phyloP scores from a whole-genome alignment of 2,113 vertebrate species.

The Oryzias curvinotus region DNA sequence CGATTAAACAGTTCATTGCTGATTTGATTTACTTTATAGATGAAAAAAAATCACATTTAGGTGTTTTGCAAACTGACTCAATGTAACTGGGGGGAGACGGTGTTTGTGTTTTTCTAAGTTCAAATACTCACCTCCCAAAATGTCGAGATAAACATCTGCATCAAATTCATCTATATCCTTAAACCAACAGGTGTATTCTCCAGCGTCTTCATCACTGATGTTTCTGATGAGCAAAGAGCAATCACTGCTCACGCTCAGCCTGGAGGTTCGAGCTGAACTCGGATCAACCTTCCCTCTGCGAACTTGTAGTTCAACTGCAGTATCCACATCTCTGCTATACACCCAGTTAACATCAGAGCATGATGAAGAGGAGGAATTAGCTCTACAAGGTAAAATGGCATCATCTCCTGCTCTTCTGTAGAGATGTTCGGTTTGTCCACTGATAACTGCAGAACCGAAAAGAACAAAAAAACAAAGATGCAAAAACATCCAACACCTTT shows the following conservation, averaged over 20 bases:
- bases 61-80: too few relatives aligned
- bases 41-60: not conserved
- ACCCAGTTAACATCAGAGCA: not conserved
- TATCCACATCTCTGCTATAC: rapidly evolving
- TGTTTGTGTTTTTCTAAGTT: too few relatives aligned
- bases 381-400: not conserved
- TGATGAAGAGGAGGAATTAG: not conserved
- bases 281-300: rapidly evolving
- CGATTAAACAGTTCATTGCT: too few relatives aligned
- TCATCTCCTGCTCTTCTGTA: not conserved
- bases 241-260: too few relatives aligned
- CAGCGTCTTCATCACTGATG: constrained; percentile 24
- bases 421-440: rapidly evolving
- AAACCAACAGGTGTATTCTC: rapidly evolving
- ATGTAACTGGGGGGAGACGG: too few relatives aligned
- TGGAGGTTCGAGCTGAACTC: not conserved
- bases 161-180: too few relatives aligned
- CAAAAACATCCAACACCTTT: too few relatives aligned
- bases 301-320: rapidly evolving
- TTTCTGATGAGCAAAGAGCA: constrained; percentile 17
- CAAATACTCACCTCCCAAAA: constrained; percentile 32
- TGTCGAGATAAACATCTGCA: not conserved
- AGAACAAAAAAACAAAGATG: not conserved
- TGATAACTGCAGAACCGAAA: not conserved
- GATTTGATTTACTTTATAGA: too few relatives aligned